phyloP scores from a whole-genome alignment of 2,113 vertebrate genomes.

The Phodopus roborovskii region DNA sequence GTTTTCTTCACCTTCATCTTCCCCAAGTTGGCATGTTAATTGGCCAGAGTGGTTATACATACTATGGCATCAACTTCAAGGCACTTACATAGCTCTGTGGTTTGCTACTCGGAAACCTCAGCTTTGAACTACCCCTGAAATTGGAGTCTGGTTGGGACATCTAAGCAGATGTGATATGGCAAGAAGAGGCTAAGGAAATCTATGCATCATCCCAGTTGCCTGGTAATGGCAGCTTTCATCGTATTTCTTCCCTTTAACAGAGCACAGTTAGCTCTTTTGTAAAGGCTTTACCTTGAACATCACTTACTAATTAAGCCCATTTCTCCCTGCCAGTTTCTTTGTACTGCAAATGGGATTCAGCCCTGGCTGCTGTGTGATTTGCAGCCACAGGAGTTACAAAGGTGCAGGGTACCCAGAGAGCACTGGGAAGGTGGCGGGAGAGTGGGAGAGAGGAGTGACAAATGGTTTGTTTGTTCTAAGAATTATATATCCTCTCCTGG shows the following conservation, averaged over 20 bases:
- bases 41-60: conserved; percentile 35
- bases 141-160: conserved; percentile 66
- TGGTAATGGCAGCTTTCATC: conserved; percentile 66
- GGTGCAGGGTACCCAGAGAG: conserved; percentile 28
- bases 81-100: background rate
- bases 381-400: conserved; percentile 57
- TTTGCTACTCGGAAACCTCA: conserved; percentile 46
- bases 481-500: conserved; percentile 48
- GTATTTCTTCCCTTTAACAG: conserved; percentile 68
- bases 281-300: conserved; percentile 76
- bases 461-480: conserved; percentile 70
- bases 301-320: conserved; percentile 80
- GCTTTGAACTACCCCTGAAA: conserved; percentile 69
- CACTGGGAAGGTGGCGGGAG: background rate
- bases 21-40: background rate
- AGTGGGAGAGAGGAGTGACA: conserved; percentile 56
- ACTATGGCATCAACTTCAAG: background rate
- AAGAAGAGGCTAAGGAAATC: conserved; percentile 74
- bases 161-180: conserved; percentile 43
- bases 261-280: conserved; percentile 68
- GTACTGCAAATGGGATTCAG: conserved; percentile 77
- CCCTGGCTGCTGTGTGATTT: conserved; percentile 64
- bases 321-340: conserved; percentile 73
- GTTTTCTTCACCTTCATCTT: conserved; percentile 42
- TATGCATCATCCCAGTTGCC: conserved; percentile 13